Percentiles rank a stretch among this genome's conserved stretches.
These are phyloP conservation scores for Tridacna crocea DNA, from an alignment of 2,888 invertebrate species.

Conservation along the genomic window DNA sequence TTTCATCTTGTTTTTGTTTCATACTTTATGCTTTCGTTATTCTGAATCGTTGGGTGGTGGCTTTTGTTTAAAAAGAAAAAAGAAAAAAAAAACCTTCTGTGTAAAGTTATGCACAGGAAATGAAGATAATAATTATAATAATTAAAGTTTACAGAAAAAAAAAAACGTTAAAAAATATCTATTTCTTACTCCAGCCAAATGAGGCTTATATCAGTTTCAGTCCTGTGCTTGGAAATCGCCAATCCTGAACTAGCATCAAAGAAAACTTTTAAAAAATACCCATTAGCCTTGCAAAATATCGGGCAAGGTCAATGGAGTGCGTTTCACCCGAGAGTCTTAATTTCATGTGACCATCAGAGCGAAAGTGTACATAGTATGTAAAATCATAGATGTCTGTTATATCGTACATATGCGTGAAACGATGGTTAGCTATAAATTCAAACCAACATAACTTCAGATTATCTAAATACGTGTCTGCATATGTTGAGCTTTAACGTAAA, in stretches of 20 bases:
- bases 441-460: too few species aligned
- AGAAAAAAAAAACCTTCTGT: too few species aligned
- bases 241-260: conserved; percentile 15
- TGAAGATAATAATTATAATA: too few species aligned
- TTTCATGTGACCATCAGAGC: conserved; percentile 11
- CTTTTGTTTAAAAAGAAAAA: too few species aligned
- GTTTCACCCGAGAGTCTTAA: conserved; percentile 9
- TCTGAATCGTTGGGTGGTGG: too few species aligned
- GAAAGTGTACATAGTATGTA: conserved; percentile 3
- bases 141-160: too few species aligned
- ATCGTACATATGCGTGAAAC: background rate
- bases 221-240: conserved; percentile 12
- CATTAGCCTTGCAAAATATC: conserved; percentile 8
- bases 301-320: conserved; percentile 17
- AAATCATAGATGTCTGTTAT: background rate
- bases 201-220: conserved; percentile 11
- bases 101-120: too few species aligned
- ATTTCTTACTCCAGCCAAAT: background rate
- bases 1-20: too few species aligned
- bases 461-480: conserved; percentile 14
- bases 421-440: background rate
- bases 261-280: background rate
- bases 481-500: conserved; percentile 18
- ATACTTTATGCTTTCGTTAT: too few species aligned
- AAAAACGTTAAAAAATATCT: too few species aligned